These are phyloP conservation scores for Craterocephalus amniculus DNA, from an alignment of 2,797 vertebrate species.

Conservation along the genomic window DNA sequence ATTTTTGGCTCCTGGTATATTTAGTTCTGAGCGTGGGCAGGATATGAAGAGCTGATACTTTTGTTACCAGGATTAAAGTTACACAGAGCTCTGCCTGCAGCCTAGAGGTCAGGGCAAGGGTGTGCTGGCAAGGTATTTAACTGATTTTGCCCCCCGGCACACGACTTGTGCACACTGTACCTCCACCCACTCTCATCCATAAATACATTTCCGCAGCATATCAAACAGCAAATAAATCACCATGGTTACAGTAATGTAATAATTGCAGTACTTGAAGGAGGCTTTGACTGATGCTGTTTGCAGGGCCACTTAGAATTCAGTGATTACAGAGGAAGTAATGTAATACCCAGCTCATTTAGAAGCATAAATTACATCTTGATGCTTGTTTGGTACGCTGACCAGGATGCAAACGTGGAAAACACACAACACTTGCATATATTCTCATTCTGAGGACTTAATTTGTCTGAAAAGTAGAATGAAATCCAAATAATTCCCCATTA, in stretches of 20 bases:
- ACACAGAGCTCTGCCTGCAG: not conserved
- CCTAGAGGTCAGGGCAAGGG: conserved; percentile 15
- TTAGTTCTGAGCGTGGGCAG: not conserved
- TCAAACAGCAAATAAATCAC: conserved; percentile 70
- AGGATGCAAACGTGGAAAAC: not conserved
- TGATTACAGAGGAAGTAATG: conserved; percentile 47
- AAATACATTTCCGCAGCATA: conserved; percentile 68
- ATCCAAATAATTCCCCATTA: not conserved
- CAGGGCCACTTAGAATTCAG: conserved; percentile 54
- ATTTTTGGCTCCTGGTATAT: not conserved
- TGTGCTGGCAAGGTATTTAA: conserved; percentile 38
- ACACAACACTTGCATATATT: not conserved
- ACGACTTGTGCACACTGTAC: conserved; percentile 24
- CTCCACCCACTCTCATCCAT: conserved; percentile 67
- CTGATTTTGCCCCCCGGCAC: conserved; percentile 42
- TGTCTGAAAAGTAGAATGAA: not conserved
- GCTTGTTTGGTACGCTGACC: conserved; percentile 27
- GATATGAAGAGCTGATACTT: not conserved
- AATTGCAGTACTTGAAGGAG: conserved; percentile 55
- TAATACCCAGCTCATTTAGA: conserved; percentile 17
- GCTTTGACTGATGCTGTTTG: conserved; percentile 57
- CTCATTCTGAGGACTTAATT: not conserved
- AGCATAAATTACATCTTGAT: conserved; percentile 11
- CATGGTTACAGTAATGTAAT: conserved; percentile 76
- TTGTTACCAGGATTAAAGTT: not conserved